Base-by-base conservation (phyloP, 2,113 vertebrate genomes). In the Rhinogobius similis region DNA sequence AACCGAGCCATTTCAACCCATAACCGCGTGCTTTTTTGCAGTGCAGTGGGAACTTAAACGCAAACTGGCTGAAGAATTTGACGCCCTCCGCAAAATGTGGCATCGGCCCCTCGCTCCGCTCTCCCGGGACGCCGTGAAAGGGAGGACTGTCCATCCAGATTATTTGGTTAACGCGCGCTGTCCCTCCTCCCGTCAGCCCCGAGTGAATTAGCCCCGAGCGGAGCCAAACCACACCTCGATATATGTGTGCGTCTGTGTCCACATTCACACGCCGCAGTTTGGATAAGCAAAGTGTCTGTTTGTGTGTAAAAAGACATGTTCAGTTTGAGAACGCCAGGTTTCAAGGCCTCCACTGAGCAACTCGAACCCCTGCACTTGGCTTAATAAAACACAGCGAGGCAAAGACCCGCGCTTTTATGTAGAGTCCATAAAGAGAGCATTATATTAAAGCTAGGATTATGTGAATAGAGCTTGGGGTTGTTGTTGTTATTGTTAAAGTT, bases 1-100 rank as follows among this genome's bases (percentile, higher is more conserved):
- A 44, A 14, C 2, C 13, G 1, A 44, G 14, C 43, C 10, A 11
- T 23, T 52, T 52, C 18, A 21, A 52, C 48, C 10, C 1, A 9
- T 21, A 44, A 24, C 50, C 10, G 5, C 21, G 8, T 3, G 8
- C 21, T 13, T 53, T 53, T 24, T 53, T 53, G 52, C 52, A 53
- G 52, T 53, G 52, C 23, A 11, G 11, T 26, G 52, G 23, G 52
- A 24, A 26, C 65, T 48, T 80, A 75, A 86, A 85, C 68, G 67
- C 74, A 70, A 83, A 77, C 48, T 52, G 73, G 73, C 72, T 73
- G n/a, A 82, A 82, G 81, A 89, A 88, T 86, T 72, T 88, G 75
- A 72, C 82, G 62, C 81, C 77, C 73, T 83, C 71, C 18, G 23
- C 50, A 50, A 74, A 73, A 76, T 84, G 85, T 74, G 75, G 65